Conservation (phyloP, 1,140 invertebrate species). For the Eueides isabella region DNA sequence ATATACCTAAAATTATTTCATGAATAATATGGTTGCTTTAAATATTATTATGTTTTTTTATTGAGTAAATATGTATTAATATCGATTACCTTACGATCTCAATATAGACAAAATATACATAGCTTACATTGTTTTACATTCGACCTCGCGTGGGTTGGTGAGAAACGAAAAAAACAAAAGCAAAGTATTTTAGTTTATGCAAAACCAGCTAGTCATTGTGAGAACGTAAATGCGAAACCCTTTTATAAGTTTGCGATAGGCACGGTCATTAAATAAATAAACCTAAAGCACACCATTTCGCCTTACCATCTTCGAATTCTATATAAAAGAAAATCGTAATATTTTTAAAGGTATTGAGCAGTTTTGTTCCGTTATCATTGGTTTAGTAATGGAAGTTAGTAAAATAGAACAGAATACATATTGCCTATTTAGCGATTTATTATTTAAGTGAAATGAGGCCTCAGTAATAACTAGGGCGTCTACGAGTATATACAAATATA, state of each 20-base stretch:
- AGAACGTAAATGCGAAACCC: slow-evolving; percentile 14
- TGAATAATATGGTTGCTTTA: too few relatives aligned
- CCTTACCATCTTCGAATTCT: not conserved
- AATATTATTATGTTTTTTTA: too few relatives aligned
- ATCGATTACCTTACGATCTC: not conserved
- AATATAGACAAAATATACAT: too few relatives aligned
- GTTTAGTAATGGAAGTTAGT: slow-evolving; percentile 34
- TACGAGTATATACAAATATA: not conserved
- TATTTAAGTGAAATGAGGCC: slow-evolving; percentile 27
- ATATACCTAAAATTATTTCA: too few relatives aligned
- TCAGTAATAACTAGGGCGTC: slow-evolving; percentile 6
- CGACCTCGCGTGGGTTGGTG: not conserved
- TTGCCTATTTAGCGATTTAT: slow-evolving; percentile 35
- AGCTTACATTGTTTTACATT: not conserved
- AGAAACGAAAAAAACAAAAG: not conserved
- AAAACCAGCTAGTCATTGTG: slow-evolving; percentile 9
- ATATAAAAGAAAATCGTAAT: slow-evolving; percentile 1
- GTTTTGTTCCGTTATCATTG: slow-evolving; percentile 56
- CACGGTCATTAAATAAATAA: slow-evolving; percentile 43
- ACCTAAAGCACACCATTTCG: slow-evolving; percentile 22
- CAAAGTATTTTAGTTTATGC: not conserved
- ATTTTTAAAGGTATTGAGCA: slow-evolving; percentile 47
- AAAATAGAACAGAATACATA: slow-evolving; percentile 33
- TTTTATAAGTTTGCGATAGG: slow-evolving; percentile 36
- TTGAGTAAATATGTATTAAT: not conserved